Base-by-base conservation (phyloP, 2,113 vertebrate genomes). In the Myrmophylax atrothorax region DNA sequence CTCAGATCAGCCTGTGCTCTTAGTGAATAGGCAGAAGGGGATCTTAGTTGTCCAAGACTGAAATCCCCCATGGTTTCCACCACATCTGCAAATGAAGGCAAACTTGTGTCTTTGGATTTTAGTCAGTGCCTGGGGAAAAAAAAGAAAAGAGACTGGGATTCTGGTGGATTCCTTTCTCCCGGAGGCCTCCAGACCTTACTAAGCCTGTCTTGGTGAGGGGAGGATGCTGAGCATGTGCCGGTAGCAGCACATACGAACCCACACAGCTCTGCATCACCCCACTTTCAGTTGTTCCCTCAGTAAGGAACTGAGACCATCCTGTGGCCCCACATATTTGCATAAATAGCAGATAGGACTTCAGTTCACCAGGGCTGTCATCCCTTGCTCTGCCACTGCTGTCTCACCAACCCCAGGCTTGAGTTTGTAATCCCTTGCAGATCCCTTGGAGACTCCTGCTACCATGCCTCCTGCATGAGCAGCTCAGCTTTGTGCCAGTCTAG, bases 21-120 rank as follows among this genome's bases (percentile, higher is more conserved):
- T 60, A 78, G 68, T 93, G 94, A 96, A 92, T 84, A 94, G 76
- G 88, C 94, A 96, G 90, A 96, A 95, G 72, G 33, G n/a, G 85
- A 89, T 89, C 85, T 94, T 84, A 88, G 79, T 56, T 90, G 76
- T 90, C 90, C 76, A 81, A 49, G 79, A 68, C 83, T 90, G 68
- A 95, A 96, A 87, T 90, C 76, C 79, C 85, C 53, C 64, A 35
- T 26, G 86, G 73, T 81, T 44, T 86, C 44, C 35, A 52, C 68
- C 10, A 6, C 90, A 74, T 94, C 92, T 95, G 82, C 1, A 0
- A 86, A 76, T 60, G 72, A 96, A 87, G 76, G 79, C 2, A 0
- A 84, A 90, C 50, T 72, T 60, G 56, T 80, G 50, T 80, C 91
- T 80, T 89, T 63, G 40, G 64, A 64, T 81, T 87, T 86, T 56